Evolutionary conservation across 2,797 vertebrate species (phyloP).

Genomic region (Leptodon cayanensis): DNA sequence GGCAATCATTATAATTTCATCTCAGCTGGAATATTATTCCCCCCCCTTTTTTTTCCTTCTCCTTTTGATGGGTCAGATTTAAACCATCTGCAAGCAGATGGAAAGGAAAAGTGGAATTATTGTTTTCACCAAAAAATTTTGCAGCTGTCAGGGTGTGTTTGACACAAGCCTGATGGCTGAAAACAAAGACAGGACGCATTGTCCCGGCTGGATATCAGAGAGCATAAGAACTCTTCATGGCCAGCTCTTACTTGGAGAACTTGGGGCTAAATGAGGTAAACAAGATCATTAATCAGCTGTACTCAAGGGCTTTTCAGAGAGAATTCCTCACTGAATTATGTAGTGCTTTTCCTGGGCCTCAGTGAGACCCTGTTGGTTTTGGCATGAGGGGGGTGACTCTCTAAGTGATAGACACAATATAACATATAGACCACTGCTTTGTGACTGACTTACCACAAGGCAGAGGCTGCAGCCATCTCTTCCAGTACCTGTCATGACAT

Average conservation of each 20-base stretch:
- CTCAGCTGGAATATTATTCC: conserved; percentile 48
- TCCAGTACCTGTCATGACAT: not conserved
- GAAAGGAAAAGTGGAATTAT: conserved; percentile 73
- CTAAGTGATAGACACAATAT: not conserved
- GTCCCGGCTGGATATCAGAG: conserved; percentile 46
- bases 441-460: not conserved
- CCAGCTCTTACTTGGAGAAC: conserved; percentile 29
- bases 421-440: not conserved
- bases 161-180: conserved; percentile 66
- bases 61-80: conserved; percentile 71
- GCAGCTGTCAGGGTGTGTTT: conserved; percentile 80
- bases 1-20: conserved; percentile 51
- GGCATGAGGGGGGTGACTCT: not conserved
- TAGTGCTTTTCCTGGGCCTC: not conserved
- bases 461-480: not conserved
- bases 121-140: conserved; percentile 74
- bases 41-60: not conserved
- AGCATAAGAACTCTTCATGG: not conserved
- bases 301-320: not conserved
- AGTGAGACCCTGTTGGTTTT: not conserved
- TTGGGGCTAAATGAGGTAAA: conserved; percentile 49
- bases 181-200: conserved; percentile 62
- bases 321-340: not conserved
- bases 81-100: conserved; percentile 80
- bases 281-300: conserved; percentile 14